These are phyloP conservation scores for Lasius fuliginosus DNA, from an alignment of 2,888 invertebrate species.

Conservation along the genomic window DNA sequence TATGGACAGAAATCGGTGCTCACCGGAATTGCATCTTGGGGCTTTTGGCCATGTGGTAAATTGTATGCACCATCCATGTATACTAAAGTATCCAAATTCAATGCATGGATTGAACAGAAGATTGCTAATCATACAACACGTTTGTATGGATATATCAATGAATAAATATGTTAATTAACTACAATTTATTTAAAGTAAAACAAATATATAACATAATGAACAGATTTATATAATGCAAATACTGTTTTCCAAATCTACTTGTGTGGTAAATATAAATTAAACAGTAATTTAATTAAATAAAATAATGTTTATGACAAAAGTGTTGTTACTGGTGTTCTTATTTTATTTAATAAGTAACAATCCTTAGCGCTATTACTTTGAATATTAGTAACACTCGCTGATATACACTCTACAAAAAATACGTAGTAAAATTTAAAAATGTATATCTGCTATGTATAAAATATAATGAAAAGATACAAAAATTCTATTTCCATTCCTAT, in stretches of 20 bases:
- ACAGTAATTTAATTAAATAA: not conserved
- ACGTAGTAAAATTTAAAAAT: not conserved
- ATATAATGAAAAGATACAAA: not conserved
- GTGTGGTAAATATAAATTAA: not conserved
- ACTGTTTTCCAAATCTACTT: no score
- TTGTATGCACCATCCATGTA: conserved; percentile 82
- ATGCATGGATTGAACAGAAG: conserved; percentile 80
- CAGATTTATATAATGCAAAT: no score
- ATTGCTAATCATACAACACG: conserved; percentile 65
- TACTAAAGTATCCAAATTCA: conserved; percentile 83
- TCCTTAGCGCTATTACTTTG: not conserved
- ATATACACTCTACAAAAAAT: not conserved
- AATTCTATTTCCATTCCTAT: not conserved
- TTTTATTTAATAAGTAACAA: conserved; percentile 1
- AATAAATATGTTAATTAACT: no score
- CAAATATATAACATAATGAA: no score
- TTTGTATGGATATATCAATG: no score
- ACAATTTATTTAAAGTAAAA: no score
- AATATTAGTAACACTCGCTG: not conserved
- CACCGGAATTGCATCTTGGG: conserved; percentile 85
- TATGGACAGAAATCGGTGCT: conserved; percentile 65
- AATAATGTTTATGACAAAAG: not conserved
- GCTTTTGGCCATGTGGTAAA: conserved; percentile 83
- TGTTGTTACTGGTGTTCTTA: not conserved
- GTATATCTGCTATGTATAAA: not conserved